Base-by-base conservation (phyloP, 2,113 vertebrate genomes). In the Lophochroa leadbeateri region DNA sequence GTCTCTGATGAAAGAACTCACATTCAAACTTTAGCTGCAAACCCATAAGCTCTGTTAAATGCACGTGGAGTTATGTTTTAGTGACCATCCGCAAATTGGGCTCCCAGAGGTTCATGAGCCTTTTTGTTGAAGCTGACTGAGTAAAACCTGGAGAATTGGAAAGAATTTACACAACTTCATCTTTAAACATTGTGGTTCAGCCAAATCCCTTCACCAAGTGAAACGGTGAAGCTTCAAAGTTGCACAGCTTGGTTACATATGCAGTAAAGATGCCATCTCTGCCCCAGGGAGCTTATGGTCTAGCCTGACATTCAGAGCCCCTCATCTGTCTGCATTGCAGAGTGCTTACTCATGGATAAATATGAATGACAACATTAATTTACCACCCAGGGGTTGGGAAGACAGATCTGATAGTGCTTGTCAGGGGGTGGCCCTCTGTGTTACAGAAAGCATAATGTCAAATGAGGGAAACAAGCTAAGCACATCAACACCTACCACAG, bases 281-380 rank as follows among this genome's bases (percentile, higher is more conserved):
- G 88, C 94, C 88, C 64, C 0, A 0, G 65, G 94, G 90, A 90
- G 49, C 69, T 94, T 78, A 86, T 67, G 64, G 82, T 92, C 95
- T 86, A 41, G 85, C 82, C 79, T 95, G 92, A 93, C 41, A 75
- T 5, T 94, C 2, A 18, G 57, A 52, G 72, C 76, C 88, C 49
- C 65, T 96, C 82, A 60, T 16, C 55, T 47, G 50, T 71, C 86
- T 94, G 88, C 92, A 86, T 94, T 96, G 90, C 86, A 95, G 90
- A 96, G 72, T 33, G 60, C 76, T 97, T 96, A 96, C 85, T 96
- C 96, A 95, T 64, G 88, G 80, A 35, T 92, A 93, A 86, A 86
- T 93, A 50, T 7, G 79, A 86, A 90, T 88, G 92, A 94, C 92
- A 96, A 90, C 96, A 93, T 69, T 90, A 88, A 92, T 94, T 92